Percentiles rank a stretch among this genome's conserved stretches.
phyloP scores from a whole-genome alignment of 1,140 invertebrate genomes.

The Teleopsis dalmanni region DNA sequence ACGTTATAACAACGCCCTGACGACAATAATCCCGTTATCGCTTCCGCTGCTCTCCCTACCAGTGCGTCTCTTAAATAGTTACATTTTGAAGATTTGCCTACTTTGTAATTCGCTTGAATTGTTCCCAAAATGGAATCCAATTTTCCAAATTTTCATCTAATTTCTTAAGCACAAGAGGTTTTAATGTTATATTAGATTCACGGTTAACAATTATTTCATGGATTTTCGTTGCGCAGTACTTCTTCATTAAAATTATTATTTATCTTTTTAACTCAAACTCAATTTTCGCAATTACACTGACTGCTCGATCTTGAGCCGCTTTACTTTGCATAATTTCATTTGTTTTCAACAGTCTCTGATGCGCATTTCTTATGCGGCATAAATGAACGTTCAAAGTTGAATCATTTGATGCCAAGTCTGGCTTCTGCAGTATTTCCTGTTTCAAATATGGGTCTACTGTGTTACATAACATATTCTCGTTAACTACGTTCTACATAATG shows the following conservation, averaged over 20 bases:
- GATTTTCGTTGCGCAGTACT: background rate
- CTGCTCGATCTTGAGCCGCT: background rate
- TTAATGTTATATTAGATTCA: background rate
- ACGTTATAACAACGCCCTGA: background rate
- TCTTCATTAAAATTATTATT: background rate
- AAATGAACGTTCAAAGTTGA: background rate
- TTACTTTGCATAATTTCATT: background rate
- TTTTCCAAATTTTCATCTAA: slow-evolving; percentile 3
- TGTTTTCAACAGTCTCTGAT: background rate
- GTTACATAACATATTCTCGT: background rate
- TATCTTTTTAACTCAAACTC: background rate
- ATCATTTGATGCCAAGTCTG: background rate
- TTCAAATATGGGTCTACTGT: background rate
- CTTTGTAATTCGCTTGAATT: background rate
- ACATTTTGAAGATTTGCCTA: background rate
- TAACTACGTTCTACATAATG: background rate
- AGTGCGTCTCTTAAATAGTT: background rate
- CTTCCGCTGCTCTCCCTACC: background rate
- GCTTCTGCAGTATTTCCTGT: too few species aligned
- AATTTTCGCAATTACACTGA: background rate
- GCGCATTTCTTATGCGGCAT: background rate
- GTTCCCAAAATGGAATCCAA: slow-evolving; percentile 7
- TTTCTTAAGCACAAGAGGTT: background rate
- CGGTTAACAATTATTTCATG: background rate
- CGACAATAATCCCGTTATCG: background rate